Base-by-base conservation (phyloP, 2,888 invertebrate genomes). In the Trichopoda pennipes region DNA sequence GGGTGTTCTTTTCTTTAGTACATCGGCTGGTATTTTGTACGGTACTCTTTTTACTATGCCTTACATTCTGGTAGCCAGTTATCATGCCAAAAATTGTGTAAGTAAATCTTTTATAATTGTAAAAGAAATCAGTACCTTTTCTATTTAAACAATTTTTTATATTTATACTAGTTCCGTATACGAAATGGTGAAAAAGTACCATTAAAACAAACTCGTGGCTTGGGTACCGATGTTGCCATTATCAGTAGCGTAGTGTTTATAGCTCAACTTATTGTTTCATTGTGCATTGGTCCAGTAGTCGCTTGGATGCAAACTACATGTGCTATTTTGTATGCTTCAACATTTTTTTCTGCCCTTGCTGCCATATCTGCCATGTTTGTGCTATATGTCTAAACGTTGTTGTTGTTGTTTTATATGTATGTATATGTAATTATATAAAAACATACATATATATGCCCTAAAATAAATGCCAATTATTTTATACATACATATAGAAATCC, bases 1-100 rank as follows among this genome's bases (percentile, higher is more conserved):
- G 85, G 91, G 91, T 21, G 91, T 91, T 0, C 55, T 92, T 0
- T 76, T 91, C 0, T 90, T 91, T 56, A 91, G 91, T 84, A 89
- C 89, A 12, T 88, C 91, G 17, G 91, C 91, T 4, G 92, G 92
- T 12, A 88, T 92, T 53, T 87, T 91, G 44, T 92, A 91, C 80
- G 90, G 91, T 8, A 91, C 91, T 0, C 86, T 91, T 1, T 91
- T 91, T n/a, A 92, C 91, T 21, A 90, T 92, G 80, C 92, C 92
- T 12, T 92, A 90, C 60, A 89, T 92, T 32, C 73, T 92, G 23
- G 87, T 92, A 44, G 91, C 91, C 23, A 89, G 88, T 80, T 92
- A 92, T 84, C 92, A 92, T 84, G 89, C 91, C 23, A 90, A 91
- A 77, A 90, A 90, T 81, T 90, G 89, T 79, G 91, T 91, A 90